These are phyloP conservation scores for Ennomos fuscantarius DNA, from an alignment of 2,888 invertebrate species.

Conservation along the genomic window DNA sequence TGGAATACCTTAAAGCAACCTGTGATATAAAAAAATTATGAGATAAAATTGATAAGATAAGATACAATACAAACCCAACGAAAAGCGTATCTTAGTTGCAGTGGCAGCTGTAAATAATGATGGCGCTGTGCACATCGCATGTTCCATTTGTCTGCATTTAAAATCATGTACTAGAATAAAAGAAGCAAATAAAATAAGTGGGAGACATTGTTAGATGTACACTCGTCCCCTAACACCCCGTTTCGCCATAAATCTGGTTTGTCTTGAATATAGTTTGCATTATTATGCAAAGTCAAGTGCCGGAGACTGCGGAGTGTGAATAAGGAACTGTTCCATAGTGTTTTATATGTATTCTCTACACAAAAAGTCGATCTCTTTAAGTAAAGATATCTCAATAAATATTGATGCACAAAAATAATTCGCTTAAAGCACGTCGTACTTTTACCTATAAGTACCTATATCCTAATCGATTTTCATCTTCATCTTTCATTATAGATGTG, in stretches of 20 bases:
- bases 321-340: constrained; percentile 24
- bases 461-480: too few relatives aligned
- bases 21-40: too few relatives aligned
- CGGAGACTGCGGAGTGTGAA: constrained; percentile 57
- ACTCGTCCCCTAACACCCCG: constrained; percentile 64
- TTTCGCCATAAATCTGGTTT: constrained; percentile 64
- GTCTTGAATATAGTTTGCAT: constrained; percentile 75
- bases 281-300: constrained; percentile 73
- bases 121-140: too few relatives aligned
- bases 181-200: constrained; percentile 47
- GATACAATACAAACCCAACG: too few relatives aligned
- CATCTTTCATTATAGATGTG: too few relatives aligned
- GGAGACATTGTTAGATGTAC: constrained; percentile 58
- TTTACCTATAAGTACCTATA: too few relatives aligned
- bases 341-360: constrained; percentile 4
- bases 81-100: too few relatives aligned
- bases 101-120: too few relatives aligned
- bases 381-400: neutral
- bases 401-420: neutral
- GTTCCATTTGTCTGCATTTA: too few relatives aligned
- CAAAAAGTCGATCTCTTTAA: neutral
- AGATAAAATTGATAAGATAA: too few relatives aligned
- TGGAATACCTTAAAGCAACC: too few relatives aligned
- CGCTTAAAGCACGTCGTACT: neutral
- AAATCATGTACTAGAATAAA: constrained; percentile 32